Base-by-base conservation (phyloP, 2,113 vertebrate genomes). In the Corvus cornix region DNA sequence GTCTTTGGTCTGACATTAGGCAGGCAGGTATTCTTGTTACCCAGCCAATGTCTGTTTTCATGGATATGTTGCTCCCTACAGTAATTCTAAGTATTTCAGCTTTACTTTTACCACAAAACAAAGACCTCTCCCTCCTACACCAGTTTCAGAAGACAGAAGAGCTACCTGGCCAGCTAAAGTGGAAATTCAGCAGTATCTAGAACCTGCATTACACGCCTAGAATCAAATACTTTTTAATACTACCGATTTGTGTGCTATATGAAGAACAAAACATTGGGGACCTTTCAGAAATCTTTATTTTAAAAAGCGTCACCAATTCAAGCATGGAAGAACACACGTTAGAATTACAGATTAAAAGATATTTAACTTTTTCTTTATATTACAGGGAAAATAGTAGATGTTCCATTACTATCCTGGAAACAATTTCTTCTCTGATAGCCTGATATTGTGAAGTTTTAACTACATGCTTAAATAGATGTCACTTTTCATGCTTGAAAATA, bases 161-260 rank as follows among this genome's bases (percentile, higher is more conserved):
- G 13, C 15, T 37, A 69, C 10, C 5, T 31, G 9, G 26, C 11
- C 52, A 91, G 43, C 11, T 44, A 3, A 55, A 84, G 18, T 10
- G 24, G 37, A 94, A 73, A 93, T 66, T 67, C 69, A 84, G 18
- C 23, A 62, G 7, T 21, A 78, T 13, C 37, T 35, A 66, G 27
- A 83, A 86, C 9, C 41, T 77, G n/a, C 28, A 6, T 48, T 13
- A 66, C 1, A 26, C 3, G 28, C 13, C 20, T 44, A 49, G 31
- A 74, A 60, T 67, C 10, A 81, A 41, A 62, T 26, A 24, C 10
- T 43, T 16, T 58, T 72, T n/a, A 62, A 26, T 31, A 79, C 53
- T 41, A 70, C 6, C 0, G 0, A 48, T 87, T 49, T 7, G 35
- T 8, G 9, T 33, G 31, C 16, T 33, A 35, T 4, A 6, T 44